phyloP scores from a whole-genome alignment of 1,140 invertebrate species.

The Ceratina calcarata region DNA sequence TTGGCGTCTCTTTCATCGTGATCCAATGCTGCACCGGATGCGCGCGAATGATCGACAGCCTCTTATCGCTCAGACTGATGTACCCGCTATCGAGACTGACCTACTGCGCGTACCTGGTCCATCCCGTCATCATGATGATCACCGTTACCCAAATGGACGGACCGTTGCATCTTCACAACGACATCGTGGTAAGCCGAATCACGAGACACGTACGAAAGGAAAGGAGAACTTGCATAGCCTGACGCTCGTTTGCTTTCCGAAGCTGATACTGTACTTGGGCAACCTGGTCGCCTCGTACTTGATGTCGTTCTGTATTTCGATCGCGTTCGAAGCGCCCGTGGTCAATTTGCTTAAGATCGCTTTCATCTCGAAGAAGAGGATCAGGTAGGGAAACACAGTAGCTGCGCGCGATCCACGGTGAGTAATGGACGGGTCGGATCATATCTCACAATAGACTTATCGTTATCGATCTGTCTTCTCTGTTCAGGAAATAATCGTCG shows the following conservation, averaged over 20 bases:
- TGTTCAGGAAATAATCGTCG: constrained; percentile 1
- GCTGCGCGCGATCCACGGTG: constrained; percentile 8
- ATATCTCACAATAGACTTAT: background rate
- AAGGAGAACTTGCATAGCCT: background rate
- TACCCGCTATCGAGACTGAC: constrained; percentile 93
- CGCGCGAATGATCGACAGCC: constrained; percentile 86
- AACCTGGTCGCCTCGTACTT: constrained; percentile 89
- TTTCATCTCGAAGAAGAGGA: constrained; percentile 71
- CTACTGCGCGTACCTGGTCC: constrained; percentile 94
- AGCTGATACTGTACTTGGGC: constrained; percentile 89
- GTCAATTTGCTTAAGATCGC: constrained; percentile 88
- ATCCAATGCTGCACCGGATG: constrained; percentile 89
- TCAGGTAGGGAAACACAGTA: constrained; percentile 61
- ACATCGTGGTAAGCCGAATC: constrained; percentile 82
- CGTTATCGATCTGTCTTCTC: background rate
- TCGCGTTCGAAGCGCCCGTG: constrained; percentile 89
- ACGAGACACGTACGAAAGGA: too few species aligned
- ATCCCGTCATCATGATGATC: constrained; percentile 91
- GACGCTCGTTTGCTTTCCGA: constrained; percentile 65
- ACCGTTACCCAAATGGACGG: constrained; percentile 89
- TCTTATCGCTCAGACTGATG: constrained; percentile 89
- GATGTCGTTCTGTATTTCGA: constrained; percentile 88
- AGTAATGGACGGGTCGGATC: background rate
- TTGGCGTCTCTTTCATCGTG: constrained; percentile 89
- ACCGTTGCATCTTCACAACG: constrained; percentile 87